Percentiles rank a stretch among this genome's conserved stretches.
Conservation (phyloP, 2,888 invertebrate species). For the Drosophila nr. perissopoda region DNA sequence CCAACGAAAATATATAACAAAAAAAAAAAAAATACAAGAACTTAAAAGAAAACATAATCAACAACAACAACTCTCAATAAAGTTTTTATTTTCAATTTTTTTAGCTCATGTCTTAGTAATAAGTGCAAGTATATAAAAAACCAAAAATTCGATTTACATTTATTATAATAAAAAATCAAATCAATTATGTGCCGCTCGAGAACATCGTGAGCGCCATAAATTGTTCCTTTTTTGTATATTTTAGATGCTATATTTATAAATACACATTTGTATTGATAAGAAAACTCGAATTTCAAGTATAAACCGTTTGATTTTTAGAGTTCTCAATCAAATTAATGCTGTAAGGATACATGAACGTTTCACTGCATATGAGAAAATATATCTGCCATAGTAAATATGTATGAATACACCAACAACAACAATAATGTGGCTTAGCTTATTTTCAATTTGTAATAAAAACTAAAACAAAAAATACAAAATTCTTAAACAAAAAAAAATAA, state of each 20-base stretch:
- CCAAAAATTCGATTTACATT: slow-evolving; percentile 82
- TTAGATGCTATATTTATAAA: slow-evolving; percentile 63
- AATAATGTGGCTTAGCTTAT: slow-evolving; percentile 36
- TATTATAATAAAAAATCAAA: slow-evolving; percentile 72
- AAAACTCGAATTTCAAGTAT: slow-evolving; percentile 41
- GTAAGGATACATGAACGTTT: slow-evolving; percentile 30
- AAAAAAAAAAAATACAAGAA: slow-evolving; percentile 27
- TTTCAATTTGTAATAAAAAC: slow-evolving; percentile 61
- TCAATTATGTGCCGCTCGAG: slow-evolving; percentile 60
- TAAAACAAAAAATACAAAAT: slow-evolving; percentile 53
- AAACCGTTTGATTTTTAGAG: slow-evolving; percentile 40
- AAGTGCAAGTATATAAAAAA: slow-evolving; percentile 77
- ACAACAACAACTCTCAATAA: slow-evolving; percentile 49
- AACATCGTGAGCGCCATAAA: slow-evolving; percentile 62
- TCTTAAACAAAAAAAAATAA: slow-evolving; percentile 44
- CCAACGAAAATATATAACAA: slow-evolving; percentile 19
- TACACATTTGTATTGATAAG: slow-evolving; percentile 53
- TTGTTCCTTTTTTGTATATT: slow-evolving; percentile 83
- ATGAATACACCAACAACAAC: slow-evolving; percentile 17
- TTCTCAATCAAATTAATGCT: slow-evolving; percentile 33
- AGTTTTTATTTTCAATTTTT: slow-evolving; percentile 60
- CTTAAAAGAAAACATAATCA: slow-evolving; percentile 23
- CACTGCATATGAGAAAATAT: slow-evolving; percentile 25
- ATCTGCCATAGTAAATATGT: slow-evolving; percentile 38
- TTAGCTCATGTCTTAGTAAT: slow-evolving; percentile 62